Evolutionary conservation across 2,797 vertebrate genomes (phyloP).

Genomic region (Peromyscus melanophrys): DNA sequence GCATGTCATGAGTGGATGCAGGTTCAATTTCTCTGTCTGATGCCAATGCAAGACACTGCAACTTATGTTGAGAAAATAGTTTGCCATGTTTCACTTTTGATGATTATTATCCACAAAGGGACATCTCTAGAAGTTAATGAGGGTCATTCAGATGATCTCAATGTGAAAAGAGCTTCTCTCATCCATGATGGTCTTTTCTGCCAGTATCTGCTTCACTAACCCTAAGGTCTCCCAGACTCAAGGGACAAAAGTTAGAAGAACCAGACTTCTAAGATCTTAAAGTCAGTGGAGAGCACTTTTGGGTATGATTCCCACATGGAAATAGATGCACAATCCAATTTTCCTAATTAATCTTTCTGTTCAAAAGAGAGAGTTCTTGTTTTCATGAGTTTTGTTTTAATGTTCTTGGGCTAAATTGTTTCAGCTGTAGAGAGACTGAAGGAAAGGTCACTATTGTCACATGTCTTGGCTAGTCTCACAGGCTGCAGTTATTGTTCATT

Average conservation of each 20-base stretch:
- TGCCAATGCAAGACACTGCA: neutral
- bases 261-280: neutral
- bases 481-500: conserved; percentile 14
- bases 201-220: neutral
- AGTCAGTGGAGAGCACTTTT: neutral
- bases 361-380: neutral
- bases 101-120: neutral
- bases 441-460: conserved; percentile 36
- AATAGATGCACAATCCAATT: conserved; percentile 27
- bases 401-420: conserved; percentile 19
- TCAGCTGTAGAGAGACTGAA: conserved; percentile 21
- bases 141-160: neutral
- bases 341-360: conserved; percentile 34
- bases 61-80: neutral
- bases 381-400: conserved; percentile 43
- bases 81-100: neutral
- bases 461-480: conserved; percentile 28
- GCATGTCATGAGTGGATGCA: neutral
- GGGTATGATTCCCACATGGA: neutral
- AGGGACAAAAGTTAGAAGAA: neutral
- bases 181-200: neutral
- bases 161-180: neutral
- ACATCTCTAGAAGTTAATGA: neutral
- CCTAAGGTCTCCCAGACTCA: neutral
- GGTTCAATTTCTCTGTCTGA: neutral